Evolutionary conservation across 2,113 vertebrate species (phyloP).

Genomic region (Brachirus orientalis): DNA sequence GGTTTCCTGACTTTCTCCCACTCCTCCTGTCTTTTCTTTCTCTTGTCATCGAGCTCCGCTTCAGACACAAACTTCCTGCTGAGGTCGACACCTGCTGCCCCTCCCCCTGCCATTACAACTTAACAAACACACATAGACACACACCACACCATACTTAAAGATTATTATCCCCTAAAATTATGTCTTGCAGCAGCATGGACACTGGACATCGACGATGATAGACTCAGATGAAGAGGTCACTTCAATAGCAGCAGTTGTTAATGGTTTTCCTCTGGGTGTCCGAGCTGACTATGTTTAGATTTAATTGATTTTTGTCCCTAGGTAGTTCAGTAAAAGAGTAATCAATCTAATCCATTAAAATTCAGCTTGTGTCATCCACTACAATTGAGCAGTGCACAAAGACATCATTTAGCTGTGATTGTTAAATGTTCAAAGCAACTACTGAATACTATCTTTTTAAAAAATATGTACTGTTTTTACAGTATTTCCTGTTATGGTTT

Average conservation of each 20-base stretch:
- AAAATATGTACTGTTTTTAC: too few relatives aligned
- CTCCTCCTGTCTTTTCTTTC: slow-evolving; percentile 95
- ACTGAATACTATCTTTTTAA: too few relatives aligned
- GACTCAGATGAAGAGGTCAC: slow-evolving; percentile 21
- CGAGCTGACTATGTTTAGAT: neutral
- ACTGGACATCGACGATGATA: neutral
- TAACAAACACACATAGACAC: slow-evolving; percentile 35
- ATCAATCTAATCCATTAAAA: slow-evolving; percentile 1
- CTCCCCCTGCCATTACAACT: slow-evolving; percentile 83
- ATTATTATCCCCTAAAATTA: neutral
- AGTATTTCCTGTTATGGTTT: too few relatives aligned
- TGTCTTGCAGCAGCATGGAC: neutral
- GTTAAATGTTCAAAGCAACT: too few relatives aligned
- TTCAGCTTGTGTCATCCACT: neutral
- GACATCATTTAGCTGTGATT: neutral
- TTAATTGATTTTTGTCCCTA: neutral
- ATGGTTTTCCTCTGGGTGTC: neutral
- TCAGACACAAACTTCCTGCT: slow-evolving; percentile 96
- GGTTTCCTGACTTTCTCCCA: slow-evolving; percentile 98
- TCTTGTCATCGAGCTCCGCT: slow-evolving; percentile 90
- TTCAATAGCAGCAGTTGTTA: neutral
- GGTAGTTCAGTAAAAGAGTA: neutral
- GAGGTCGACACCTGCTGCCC: slow-evolving; percentile 85
- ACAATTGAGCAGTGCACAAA: neutral
- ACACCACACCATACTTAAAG: neutral